Conservation (phyloP, 2,888 invertebrate species). For the Aporophyla lueneburgensis region DNA sequence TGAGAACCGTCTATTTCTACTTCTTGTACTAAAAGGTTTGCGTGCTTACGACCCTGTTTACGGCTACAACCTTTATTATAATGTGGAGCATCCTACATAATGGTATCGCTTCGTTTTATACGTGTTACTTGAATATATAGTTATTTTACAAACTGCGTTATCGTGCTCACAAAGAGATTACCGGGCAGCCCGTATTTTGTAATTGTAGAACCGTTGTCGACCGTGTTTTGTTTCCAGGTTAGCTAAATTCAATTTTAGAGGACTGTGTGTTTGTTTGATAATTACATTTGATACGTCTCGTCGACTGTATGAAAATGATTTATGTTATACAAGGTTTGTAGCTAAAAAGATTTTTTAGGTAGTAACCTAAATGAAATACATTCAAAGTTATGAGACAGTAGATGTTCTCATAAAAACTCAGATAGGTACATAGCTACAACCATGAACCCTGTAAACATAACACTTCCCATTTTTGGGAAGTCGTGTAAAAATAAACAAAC, state of each 20-base stretch:
- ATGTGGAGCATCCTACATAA: conserved; percentile 55
- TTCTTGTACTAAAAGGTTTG: conserved; percentile 51
- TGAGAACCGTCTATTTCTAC: not conserved
- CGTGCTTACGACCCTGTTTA: conserved; percentile 43
- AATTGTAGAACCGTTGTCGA: conserved; percentile 3
- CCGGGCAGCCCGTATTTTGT: conserved; percentile 40
- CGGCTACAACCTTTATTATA: conserved; percentile 56
- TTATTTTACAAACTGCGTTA: conserved; percentile 55
- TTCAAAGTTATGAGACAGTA: not conserved
- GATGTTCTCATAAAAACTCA: not conserved
- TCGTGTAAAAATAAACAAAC: conserved; percentile 10
- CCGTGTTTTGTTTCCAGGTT: conserved; percentile 23
- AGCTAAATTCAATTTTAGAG: conserved; percentile 19
- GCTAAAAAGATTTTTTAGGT: conserved; percentile 1
- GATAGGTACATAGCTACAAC: not conserved
- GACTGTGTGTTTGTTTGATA: conserved; percentile 19
- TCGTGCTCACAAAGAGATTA: conserved; percentile 48
- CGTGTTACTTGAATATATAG: conserved; percentile 49
- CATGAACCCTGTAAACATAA: not conserved
- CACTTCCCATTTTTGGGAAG: not conserved
- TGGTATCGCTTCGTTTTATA: conserved; percentile 46
- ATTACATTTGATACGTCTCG: conserved; percentile 22
- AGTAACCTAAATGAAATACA: not conserved
- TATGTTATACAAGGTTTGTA: not conserved
- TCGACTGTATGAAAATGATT: conserved; percentile 12